These are phyloP conservation scores for Coecobrya sp. DNA, from an alignment of 2,888 invertebrate genomes.

Conservation along the genomic window DNA sequence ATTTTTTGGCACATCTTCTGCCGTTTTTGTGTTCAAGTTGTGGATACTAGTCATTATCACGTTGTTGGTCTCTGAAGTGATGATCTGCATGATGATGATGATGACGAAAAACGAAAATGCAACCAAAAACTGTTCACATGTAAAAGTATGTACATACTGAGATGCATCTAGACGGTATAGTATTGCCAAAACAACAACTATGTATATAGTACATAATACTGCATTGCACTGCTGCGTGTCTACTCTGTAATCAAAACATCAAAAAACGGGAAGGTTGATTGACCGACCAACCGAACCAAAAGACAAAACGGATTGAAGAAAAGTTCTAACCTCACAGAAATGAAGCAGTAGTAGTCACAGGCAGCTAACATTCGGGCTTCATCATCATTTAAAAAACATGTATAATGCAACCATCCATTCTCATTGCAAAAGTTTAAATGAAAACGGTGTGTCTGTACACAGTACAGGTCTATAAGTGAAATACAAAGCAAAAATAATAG, in stretches of 20 bases:
- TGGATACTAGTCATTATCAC: conserved; percentile 42
- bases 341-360: not conserved
- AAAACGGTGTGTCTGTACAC: not conserved
- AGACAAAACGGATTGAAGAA: conserved; percentile 38
- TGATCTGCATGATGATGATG: not conserved
- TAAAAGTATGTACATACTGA: not conserved
- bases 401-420: not conserved
- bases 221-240: not conserved
- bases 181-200: too few species aligned
- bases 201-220: not conserved
- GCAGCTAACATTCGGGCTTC: not conserved
- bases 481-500: too few species aligned
- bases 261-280: conserved; percentile 63
- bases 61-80: conserved; percentile 18
- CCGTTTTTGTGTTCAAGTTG: conserved; percentile 7
- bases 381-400: not conserved
- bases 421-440: too few species aligned
- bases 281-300: conserved; percentile 49
- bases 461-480: too few species aligned
- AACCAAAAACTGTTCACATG: conserved; percentile 21
- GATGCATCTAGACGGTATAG: not conserved
- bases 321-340: not conserved
- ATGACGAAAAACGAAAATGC: conserved; percentile 42
- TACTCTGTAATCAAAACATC: conserved; percentile 61
- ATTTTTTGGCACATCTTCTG: conserved; percentile 10